Percentiles rank a stretch among this genome's conserved stretches.
phyloP scores from a whole-genome alignment of 2,888 invertebrate species.

The Mythimna loreyi region DNA sequence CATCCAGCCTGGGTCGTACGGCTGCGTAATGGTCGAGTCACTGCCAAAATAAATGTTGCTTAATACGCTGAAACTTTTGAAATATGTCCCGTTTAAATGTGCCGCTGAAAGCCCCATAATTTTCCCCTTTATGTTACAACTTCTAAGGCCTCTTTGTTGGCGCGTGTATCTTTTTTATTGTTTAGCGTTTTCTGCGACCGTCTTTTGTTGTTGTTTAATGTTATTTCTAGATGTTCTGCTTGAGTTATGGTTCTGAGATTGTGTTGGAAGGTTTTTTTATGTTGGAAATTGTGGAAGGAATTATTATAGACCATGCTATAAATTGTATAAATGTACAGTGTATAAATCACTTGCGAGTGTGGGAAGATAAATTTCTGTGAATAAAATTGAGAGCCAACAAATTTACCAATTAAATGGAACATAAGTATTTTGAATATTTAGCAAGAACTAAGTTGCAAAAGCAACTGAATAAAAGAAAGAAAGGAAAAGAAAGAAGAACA shows the following conservation, averaged over 20 bases:
- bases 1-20: constrained; percentile 74
- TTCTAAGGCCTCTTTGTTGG: constrained; percentile 79
- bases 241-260: constrained; percentile 52
- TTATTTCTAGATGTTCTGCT: constrained; percentile 57
- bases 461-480: too few species aligned
- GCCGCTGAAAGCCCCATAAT: constrained; percentile 89
- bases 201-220: constrained; percentile 69
- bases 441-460: too few species aligned
- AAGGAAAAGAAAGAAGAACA: too few species aligned
- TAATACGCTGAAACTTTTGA: constrained; percentile 90
- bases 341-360: neutral
- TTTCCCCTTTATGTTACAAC: constrained; percentile 87
- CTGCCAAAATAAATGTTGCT: constrained; percentile 91
- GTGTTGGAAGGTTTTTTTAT: constrained; percentile 37
- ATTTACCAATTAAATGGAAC: neutral
- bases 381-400: neutral
- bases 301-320: neutral
- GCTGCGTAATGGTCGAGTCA: constrained; percentile 86
- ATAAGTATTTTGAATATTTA: neutral
- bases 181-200: constrained; percentile 68
- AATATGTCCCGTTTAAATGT: constrained; percentile 90
- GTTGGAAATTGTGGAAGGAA: neutral
- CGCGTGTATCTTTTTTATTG: constrained; percentile 84
- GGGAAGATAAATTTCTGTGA: neutral
- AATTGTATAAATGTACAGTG: neutral